phyloP scores from a whole-genome alignment of 2,888 invertebrate species.

The Hyalella azteca region DNA sequence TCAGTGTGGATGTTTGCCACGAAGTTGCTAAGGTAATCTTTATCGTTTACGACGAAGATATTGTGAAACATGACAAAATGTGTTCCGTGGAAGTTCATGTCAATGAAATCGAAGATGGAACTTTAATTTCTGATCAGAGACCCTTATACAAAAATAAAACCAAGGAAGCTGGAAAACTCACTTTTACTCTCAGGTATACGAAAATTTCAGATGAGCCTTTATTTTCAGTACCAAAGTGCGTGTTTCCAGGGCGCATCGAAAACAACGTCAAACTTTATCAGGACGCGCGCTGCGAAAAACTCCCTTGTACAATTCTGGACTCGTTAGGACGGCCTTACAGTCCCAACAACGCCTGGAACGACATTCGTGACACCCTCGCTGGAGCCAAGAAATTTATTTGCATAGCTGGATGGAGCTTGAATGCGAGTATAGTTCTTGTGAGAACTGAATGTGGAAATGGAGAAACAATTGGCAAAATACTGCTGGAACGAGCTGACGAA shows the following conservation, averaged over 20 bases:
- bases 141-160: constrained; percentile 7
- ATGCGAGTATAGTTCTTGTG: constrained; percentile 22
- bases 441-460: background rate
- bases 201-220: background rate
- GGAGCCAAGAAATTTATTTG: constrained; percentile 36
- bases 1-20: constrained; percentile 7
- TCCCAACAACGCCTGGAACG: constrained; percentile 30
- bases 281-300: background rate
- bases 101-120: constrained; percentile 11
- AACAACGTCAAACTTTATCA: constrained; percentile 33
- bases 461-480: constrained; percentile 28
- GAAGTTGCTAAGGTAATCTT: constrained; percentile 14
- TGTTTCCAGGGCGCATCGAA: background rate
- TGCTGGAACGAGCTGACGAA: constrained; percentile 23
- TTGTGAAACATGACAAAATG: constrained; percentile 33
- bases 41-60: constrained; percentile 34
- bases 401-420: constrained; percentile 24
- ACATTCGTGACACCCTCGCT: constrained; percentile 1
- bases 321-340: background rate
- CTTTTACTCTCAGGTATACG: background rate
- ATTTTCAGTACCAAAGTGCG: background rate
- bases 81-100: constrained; percentile 9
- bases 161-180: background rate
- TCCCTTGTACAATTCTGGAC: background rate
- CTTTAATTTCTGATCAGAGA: background rate